A percentile compares a stretch with the other conserved stretches of the same genome.
Conservation (phyloP, 2,888 invertebrate genomes). For the Drepanosiphum platanoidis region DNA sequence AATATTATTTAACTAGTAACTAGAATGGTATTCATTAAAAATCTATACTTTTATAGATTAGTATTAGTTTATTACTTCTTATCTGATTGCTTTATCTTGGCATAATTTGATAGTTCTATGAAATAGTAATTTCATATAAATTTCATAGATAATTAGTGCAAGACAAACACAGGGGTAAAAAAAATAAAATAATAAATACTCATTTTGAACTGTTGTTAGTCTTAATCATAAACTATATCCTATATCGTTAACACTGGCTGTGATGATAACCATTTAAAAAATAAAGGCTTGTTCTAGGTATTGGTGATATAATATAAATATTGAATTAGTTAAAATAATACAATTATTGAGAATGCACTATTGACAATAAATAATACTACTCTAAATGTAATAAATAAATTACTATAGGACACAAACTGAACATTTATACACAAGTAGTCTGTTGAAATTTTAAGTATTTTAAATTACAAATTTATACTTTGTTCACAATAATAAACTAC, state of each 20-base stretch:
- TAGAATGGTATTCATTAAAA: conserved; percentile 39
- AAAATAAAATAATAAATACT: conserved; percentile 16
- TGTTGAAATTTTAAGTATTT: too few species aligned
- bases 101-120: conserved; percentile 49
- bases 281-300: background rate
- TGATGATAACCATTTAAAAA: background rate
- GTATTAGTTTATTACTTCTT: conserved; percentile 36
- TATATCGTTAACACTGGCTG: conserved; percentile 4
- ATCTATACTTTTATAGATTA: conserved; percentile 39
- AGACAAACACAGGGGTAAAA: conserved; percentile 20
- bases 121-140: conserved; percentile 46
- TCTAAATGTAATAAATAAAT: background rate
- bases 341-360: background rate
- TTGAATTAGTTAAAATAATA: background rate
- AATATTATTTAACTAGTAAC: conserved; percentile 26
- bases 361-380: background rate
- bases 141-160: conserved; percentile 22
- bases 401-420: background rate
- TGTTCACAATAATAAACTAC: too few species aligned
- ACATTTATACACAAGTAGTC: too few species aligned
- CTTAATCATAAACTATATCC: background rate
- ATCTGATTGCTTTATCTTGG: conserved; percentile 48
- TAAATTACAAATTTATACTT: too few species aligned
- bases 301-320: background rate
- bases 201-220: background rate